Base-by-base conservation (phyloP, 1,140 invertebrate species). In the Drosophila rufa region DNA sequence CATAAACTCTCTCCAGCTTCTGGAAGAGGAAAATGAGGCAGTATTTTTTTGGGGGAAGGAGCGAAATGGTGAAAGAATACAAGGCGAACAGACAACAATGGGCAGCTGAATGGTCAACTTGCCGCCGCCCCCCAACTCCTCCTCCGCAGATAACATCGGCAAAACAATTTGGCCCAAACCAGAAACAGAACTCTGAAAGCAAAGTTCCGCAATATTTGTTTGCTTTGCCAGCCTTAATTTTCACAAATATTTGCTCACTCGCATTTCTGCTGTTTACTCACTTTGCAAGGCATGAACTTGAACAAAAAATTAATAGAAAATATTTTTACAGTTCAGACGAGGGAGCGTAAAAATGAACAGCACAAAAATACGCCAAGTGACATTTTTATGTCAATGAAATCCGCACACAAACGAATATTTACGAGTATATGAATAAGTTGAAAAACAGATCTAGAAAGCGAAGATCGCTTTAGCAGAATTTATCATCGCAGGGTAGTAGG, bases 301-400 rank as follows among this genome's bases (percentile, higher is more conserved):
- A 65, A 75, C 80, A 56, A 73, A 78, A 80, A 86, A 87, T 89
- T 77, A 83, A 80, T 80, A 53, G 57, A 68, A 83, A 89, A 80
- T 83, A 75, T 80, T 89, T 87, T 60, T 45, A 62, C 51, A 53
- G 40, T 25, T 70, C 25, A 57, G 67, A 55, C 45, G 25, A 5
- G 30, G 51, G 43, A 48, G 58, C 33, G 62, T 43, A 15, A 47
- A 58, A 47, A 66, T 38, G 11, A 66, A 47, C 27, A 43, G 25
- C 15, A 48, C 56, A 19, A 75, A 61, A 56, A 57, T 60, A 69
- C 56, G 69, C 76, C 62, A 79, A 71, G 69, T 89, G 84, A 89
- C 84, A 90, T 71, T 89, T 89, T 81, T 58, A 84, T 89, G 84
- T 84, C 85, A 90, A 83, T 83, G 83, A 59, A 80, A 82, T 77